Percentiles rank a stretch among this genome's conserved stretches.
Conservation (phyloP, 2,113 vertebrate species). For the Notarius quadriscutis region DNA sequence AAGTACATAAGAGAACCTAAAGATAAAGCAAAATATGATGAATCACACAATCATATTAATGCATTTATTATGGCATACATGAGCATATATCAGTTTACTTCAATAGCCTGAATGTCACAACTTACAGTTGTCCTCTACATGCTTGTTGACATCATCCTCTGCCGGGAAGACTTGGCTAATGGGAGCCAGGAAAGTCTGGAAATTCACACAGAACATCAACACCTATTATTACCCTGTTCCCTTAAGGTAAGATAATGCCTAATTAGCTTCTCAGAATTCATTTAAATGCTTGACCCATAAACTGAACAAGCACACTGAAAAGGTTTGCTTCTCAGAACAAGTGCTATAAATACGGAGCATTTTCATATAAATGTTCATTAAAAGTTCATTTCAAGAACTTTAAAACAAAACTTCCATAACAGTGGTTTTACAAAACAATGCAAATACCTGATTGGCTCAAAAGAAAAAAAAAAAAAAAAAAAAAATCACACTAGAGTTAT, state of each 20-base stretch:
- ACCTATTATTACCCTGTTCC: not conserved
- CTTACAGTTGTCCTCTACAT: conserved; percentile 98
- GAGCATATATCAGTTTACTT: not conserved
- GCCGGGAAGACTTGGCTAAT: conserved; percentile 96
- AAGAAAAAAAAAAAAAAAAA: not conserved
- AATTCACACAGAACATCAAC: conserved; percentile 47
- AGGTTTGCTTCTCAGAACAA: not conserved
- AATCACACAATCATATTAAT: not conserved
- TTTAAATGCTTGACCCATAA: not conserved
- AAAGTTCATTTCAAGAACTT: not conserved
- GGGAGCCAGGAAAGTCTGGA: conserved; percentile 88
- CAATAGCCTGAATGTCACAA: conserved; percentile 47
- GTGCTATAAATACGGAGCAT: not conserved
- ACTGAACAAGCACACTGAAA: not conserved
- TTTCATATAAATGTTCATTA: not conserved
- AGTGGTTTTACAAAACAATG: not conserved
- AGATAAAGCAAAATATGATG: conserved; percentile 37
- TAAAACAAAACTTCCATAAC: not conserved
- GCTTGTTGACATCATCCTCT: conserved; percentile 94
- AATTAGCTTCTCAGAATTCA: not conserved
- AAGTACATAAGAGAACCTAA: conserved; percentile 97
- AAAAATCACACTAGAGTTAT: not conserved
- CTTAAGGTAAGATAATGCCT: not conserved
- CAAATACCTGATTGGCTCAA: not conserved
- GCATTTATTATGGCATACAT: not conserved